These are phyloP conservation scores for Caenorhabditis doughertyi DNA, from an alignment of 2,888 invertebrate genomes.

Conservation along the genomic window DNA sequence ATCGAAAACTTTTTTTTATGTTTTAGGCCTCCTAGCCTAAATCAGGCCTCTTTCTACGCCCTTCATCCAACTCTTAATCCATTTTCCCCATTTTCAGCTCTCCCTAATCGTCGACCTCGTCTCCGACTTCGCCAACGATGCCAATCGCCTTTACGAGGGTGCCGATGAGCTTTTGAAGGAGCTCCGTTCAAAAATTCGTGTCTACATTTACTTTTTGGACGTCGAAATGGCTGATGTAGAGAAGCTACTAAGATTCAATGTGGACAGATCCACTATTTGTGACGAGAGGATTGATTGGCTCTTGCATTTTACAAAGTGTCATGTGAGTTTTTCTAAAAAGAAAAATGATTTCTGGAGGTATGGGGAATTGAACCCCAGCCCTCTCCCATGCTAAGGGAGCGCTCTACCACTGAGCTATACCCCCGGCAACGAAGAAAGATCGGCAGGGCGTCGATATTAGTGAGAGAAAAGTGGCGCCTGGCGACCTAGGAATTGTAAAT, in stretches of 20 bases:
- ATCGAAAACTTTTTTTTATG: too few species aligned
- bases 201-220: conserved; percentile 56
- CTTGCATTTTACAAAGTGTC: conserved; percentile 62
- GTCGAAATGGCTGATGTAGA: conserved; percentile 59
- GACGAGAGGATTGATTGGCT: conserved; percentile 66
- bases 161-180: conserved; percentile 66
- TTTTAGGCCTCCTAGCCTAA: too few species aligned
- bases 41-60: too few species aligned
- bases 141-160: conserved; percentile 56
- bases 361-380: conserved; percentile 76
- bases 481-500: too few species aligned
- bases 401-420: conserved; percentile 78
- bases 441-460: background rate
- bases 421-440: conserved; percentile 58
- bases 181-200: conserved; percentile 53
- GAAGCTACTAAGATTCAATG: conserved; percentile 54
- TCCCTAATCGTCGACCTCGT: conserved; percentile 62
- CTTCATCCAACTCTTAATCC: too few species aligned
- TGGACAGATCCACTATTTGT: conserved; percentile 63
- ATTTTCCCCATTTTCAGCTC: too few species aligned
- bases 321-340: conserved; percentile 37
- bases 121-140: conserved; percentile 62
- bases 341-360: conserved; percentile 68
- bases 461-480: background rate
- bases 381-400: conserved; percentile 78